These are phyloP conservation scores for Phymanthus crucifer DNA, from an alignment of 92 coral and sea anemone species.

Conservation along the genomic window DNA sequence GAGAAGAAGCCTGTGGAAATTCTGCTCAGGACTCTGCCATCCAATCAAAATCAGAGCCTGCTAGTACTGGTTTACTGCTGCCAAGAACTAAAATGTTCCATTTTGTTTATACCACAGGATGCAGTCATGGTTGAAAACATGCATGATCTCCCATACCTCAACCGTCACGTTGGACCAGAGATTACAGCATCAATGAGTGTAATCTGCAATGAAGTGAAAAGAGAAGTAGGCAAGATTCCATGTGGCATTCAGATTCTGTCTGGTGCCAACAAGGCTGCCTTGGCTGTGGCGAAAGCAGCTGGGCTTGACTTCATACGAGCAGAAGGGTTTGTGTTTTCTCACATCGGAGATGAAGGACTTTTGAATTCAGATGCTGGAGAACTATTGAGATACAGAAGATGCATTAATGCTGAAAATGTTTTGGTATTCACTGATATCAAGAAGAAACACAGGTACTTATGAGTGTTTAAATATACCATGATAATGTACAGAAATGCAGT, in stretches of 20 bases:
- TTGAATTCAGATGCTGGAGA: constrained; percentile 99
- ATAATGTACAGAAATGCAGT: too few relatives aligned
- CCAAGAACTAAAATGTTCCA: too few relatives aligned
- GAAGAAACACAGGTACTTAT: constrained; percentile 91
- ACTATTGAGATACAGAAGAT: constrained; percentile 80
- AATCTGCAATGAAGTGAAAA: constrained; percentile 79
- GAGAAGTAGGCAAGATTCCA: constrained; percentile 65
- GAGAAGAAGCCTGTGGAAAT: too few relatives aligned
- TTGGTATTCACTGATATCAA: constrained; percentile 92
- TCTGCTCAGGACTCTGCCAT: too few relatives aligned
- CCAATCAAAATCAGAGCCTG: too few relatives aligned
- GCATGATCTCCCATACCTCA: constrained; percentile 96
- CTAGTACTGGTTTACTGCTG: too few relatives aligned
- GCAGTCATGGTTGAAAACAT: constrained; percentile 93
- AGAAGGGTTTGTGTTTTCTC: constrained; percentile 94
- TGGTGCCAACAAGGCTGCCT: constrained; percentile 85
- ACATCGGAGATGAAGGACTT: constrained; percentile 94
- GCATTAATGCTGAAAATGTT: constrained; percentile 85
- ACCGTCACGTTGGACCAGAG: constrained; percentile 95
- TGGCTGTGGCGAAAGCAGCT: constrained; percentile 96
- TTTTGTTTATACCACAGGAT: constrained; percentile 53
- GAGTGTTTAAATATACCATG: too few relatives aligned
- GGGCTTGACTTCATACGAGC: constrained; percentile 87
- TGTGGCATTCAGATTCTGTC: constrained; percentile 91
- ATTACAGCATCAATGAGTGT: constrained; percentile 96